These are phyloP conservation scores for Stenchaetothrips biformis DNA, from an alignment of 2,888 invertebrate genomes.

Conservation along the genomic window DNA sequence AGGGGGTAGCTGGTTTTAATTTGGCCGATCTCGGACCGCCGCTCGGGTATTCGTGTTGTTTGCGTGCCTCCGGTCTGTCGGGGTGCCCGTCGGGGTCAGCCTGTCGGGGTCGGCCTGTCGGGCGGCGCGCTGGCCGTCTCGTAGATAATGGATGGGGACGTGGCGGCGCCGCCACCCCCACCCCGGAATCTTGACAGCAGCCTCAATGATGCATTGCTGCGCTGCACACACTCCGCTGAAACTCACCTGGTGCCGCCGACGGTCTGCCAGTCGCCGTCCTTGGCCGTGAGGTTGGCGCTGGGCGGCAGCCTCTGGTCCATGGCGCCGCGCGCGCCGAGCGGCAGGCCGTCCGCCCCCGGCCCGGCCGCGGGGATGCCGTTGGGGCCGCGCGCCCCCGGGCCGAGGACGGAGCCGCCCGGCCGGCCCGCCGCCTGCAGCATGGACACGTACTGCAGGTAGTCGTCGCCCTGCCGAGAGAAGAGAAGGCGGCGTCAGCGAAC, in stretches of 20 bases:
- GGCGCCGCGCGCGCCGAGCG: conserved; percentile 42
- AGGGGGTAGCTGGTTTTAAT: not conserved
- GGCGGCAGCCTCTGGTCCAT: conserved; percentile 47
- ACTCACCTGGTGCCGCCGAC: conserved; percentile 66
- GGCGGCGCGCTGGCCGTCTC: too few species aligned
- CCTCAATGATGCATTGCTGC: not conserved
- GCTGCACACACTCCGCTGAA: not conserved
- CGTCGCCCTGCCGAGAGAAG: conserved; percentile 45
- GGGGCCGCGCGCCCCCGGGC: conserved; percentile 44
- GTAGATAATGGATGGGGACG: not conserved
- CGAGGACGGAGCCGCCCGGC: conserved; percentile 42
- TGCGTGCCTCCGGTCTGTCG: too few species aligned
- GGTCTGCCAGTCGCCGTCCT: conserved; percentile 74
- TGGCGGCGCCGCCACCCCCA: not conserved
- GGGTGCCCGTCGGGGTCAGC: too few species aligned
- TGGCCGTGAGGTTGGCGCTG: conserved; percentile 61
- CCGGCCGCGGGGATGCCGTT: conserved; percentile 33
- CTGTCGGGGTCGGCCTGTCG: too few species aligned
- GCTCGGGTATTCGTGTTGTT: too few species aligned
- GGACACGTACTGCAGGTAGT: conserved; percentile 48
- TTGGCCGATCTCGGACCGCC: too few species aligned
- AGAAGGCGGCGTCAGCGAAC: not conserved
- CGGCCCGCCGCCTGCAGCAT: conserved; percentile 42
- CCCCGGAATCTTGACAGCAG: not conserved
- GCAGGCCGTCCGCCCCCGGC: conserved; percentile 37